These are phyloP conservation scores for Diabrotica undecimpunctata DNA, from an alignment of 1,140 invertebrate genomes.

Conservation along the genomic window DNA sequence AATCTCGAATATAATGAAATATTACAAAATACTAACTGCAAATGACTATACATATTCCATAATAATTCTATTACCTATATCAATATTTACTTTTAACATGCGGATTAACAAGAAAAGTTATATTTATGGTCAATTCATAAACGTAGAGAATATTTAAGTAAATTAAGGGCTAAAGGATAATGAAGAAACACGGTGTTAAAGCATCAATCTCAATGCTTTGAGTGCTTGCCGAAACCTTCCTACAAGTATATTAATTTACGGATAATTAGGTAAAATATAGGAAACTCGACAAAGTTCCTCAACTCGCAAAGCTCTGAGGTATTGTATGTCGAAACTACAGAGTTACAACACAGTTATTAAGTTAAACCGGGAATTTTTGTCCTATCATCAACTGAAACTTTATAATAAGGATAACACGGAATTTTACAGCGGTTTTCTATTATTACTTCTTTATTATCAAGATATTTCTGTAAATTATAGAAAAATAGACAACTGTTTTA, in stretches of 20 bases:
- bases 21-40: too few relatives aligned
- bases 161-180: constrained; percentile 1
- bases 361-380: too few relatives aligned
- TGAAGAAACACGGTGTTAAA: not conserved
- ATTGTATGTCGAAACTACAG: not conserved
- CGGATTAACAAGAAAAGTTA: not conserved
- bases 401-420: too few relatives aligned
- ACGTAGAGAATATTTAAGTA: not conserved
- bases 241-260: constrained; percentile 3
- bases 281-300: not conserved
- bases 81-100: too few relatives aligned
- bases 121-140: not conserved
- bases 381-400: too few relatives aligned
- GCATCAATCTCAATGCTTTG: not conserved
- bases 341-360: not conserved
- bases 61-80: too few relatives aligned
- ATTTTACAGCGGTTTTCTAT: too few relatives aligned
- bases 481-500: too few relatives aligned
- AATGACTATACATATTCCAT: too few relatives aligned
- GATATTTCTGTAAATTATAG: too few relatives aligned
- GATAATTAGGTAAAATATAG: not conserved
- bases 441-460: too few relatives aligned
- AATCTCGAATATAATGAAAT: too few relatives aligned
- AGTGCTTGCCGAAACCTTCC: not conserved
- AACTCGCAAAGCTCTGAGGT: not conserved